Evolutionary conservation across 2,113 vertebrate species (phyloP), one percentile per base, ranked within the genome.

Genomic region (Catagonus wagneri): DNA sequence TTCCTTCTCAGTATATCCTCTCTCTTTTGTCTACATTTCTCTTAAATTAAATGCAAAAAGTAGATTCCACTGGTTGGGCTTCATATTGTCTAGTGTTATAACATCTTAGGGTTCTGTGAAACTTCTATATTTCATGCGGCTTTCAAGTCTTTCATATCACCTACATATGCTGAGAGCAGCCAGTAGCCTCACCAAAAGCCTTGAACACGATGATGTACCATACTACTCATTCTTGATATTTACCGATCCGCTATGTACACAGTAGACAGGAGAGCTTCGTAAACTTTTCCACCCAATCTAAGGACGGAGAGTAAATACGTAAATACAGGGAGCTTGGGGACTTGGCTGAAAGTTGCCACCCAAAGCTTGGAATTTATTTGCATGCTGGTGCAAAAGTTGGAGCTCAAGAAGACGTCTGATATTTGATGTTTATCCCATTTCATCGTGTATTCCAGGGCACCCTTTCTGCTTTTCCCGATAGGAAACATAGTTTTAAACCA

Each of bases 241-340:
- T 97, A 83, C 85, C 69, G 80, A 91, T 89, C 27, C 13, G 22
- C 63, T 89, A 0, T 78, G 89, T 34, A 66, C 52, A 79, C 23
- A 52, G 7, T 83, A 78, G 80, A 72, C 66, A 39, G 72, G 29
- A 83, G 72, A 95, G 61, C 50, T 89, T 66, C 1, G 23, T 89
- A 95, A 94, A 92, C 32, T 34, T 94, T 89, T 85, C 79, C n/a
- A 58, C 54, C 63, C 71, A 88, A 69, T 81, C 66, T 10, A 22
- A 85, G 90, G 83, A 79, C 58, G 66, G n/a, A 93, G 76, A 93
- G 52, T 87, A 94, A 96, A 85, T 79, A 71, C 36, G 32, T 83
- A 83, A 93, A 81, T 93, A 93, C 1, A 27, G 63, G 66, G 36
- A 84, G 54, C 85, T 85, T 39, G 32, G 56, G 39, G 56, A 92